A percentile compares a stretch with the other conserved stretches of the same genome.
Conservation (phyloP, 2,888 invertebrate genomes). For the Drosophila mayaguana region DNA sequence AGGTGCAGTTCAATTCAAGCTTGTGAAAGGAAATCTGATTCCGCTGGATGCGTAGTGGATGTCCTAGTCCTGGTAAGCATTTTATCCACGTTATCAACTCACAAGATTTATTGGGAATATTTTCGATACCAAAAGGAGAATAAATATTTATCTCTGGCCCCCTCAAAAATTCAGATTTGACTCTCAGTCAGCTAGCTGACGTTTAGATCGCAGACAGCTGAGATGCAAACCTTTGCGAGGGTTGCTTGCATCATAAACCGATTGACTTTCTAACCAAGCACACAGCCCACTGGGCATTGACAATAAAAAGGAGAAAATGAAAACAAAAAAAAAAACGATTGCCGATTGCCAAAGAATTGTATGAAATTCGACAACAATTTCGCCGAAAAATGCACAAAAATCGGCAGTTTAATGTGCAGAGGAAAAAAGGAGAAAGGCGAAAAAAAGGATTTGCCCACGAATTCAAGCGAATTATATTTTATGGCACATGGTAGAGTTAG, state of each 20-base stretch:
- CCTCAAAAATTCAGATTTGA: too few relatives aligned
- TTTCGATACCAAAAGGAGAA: too few relatives aligned
- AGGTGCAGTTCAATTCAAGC: too few relatives aligned
- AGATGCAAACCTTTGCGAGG: conserved; percentile 1
- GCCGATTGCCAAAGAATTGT: conserved; percentile 50
- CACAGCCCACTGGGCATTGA: conserved; percentile 48
- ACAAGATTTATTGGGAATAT: too few relatives aligned
- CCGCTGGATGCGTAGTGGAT: too few relatives aligned
- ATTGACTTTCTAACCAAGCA: conserved; percentile 71
- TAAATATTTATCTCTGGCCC: too few relatives aligned
- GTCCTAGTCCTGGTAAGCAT: too few relatives aligned
- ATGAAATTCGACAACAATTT: conserved; percentile 45
- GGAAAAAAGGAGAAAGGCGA: conserved; percentile 41
- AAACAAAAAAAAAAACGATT: conserved; percentile 26
- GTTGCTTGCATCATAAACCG: conserved; percentile 65
- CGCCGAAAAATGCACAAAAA: conserved; percentile 20
- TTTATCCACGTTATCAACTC: too few relatives aligned
- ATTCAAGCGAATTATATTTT: conserved; percentile 72
- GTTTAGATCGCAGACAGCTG: background rate
- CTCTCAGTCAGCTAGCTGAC: background rate
- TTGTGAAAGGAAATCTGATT: too few relatives aligned
- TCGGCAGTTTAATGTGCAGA: conserved; percentile 57
- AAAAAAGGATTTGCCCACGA: conserved; percentile 62
- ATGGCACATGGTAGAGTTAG: conserved; percentile 50
- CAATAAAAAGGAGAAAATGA: too few relatives aligned